Base-by-base conservation (phyloP, 2,888 invertebrate species). In the Tortricodes alternella region DNA sequence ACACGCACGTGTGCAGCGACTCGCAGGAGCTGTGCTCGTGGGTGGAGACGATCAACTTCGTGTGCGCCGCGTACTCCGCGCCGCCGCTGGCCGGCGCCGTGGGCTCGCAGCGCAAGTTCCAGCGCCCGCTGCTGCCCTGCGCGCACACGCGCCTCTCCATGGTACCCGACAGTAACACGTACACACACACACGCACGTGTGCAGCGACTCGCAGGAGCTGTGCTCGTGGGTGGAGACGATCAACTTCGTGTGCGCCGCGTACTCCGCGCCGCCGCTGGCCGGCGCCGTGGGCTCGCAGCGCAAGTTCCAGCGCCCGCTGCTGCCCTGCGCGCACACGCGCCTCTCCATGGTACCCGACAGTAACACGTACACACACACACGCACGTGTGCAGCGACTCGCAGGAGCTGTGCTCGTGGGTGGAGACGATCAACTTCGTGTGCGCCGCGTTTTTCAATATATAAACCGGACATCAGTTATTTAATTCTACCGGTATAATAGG, bases 221-320 rank as follows among this genome's bases (percentile, higher is more conserved):
- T 97, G 97, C 79, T 97, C 97, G 58, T 99, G 99, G 99, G 97
- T 99, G 78, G 98, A 99, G 85, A 97, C 98, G 39, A 96, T 99
- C 61, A 99, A 99, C 92, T 97, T 97, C 86, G 98, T 99, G 59
- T 97, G 98, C 76, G 99, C 98, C 58, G 96, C 97, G 79, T 97
- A 98, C 83, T 99, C 99, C 37, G 96, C 98, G 55, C 97, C 98
- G 62, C 97, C 98, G 32, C 93, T 99, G 59, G 97, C 99, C 62
- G 96, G 96, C 67, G 98, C 96, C 53, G 97, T 98, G 34, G 98
- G 98, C 67, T 98, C 97, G 67, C 97, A 98, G 85, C 95, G 96
- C 85, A 96, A 97, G 89, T 99, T 99, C 91, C 98, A 99, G 89
- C 94, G 98, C 59, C 98, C 98, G 46, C 93, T 99, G 68, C 92